These are phyloP conservation scores for Callosobruchus maculatus DNA, from an alignment of 2,888 invertebrate species.

Conservation along the genomic window DNA sequence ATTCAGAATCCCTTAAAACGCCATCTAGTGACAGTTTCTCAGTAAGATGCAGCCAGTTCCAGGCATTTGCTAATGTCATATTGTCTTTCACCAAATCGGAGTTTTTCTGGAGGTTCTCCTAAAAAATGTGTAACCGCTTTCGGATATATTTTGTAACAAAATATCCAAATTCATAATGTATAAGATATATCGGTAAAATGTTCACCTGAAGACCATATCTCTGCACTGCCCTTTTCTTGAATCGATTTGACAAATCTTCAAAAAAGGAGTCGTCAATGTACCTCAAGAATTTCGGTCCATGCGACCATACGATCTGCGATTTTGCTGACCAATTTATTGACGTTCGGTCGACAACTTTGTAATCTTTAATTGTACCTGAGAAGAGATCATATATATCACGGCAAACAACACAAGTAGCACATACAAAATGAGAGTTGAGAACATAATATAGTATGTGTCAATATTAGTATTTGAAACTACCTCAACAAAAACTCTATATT, in stretches of 20 bases:
- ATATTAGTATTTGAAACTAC: no score
- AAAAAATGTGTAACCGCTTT: background rate
- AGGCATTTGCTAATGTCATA: conserved; percentile 70
- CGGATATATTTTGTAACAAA: background rate
- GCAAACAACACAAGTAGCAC: no score
- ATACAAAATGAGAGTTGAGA: no score
- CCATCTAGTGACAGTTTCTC: conserved; percentile 67
- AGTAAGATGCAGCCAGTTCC: conserved; percentile 79
- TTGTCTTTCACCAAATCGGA: conserved; percentile 76
- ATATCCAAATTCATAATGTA: background rate
- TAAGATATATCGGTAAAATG: background rate
- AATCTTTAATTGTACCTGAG: conserved; percentile 65
- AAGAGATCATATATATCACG: conserved; percentile 10
- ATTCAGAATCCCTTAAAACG: conserved; percentile 53
- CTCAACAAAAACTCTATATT: no score
- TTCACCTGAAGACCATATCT: conserved; percentile 79
- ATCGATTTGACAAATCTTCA: conserved; percentile 69
- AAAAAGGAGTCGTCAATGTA: conserved; percentile 54
- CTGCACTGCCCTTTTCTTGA: conserved; percentile 65
- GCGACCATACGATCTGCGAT: conserved; percentile 71
- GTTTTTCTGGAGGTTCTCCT: conserved; percentile 75
- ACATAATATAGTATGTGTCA: no score
- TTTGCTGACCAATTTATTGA: conserved; percentile 78
- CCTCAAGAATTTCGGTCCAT: conserved; percentile 64
- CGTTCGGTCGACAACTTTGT: conserved; percentile 76